Conservation (phyloP, 2,888 invertebrate species). For the Platynereis dumerilii region DNA sequence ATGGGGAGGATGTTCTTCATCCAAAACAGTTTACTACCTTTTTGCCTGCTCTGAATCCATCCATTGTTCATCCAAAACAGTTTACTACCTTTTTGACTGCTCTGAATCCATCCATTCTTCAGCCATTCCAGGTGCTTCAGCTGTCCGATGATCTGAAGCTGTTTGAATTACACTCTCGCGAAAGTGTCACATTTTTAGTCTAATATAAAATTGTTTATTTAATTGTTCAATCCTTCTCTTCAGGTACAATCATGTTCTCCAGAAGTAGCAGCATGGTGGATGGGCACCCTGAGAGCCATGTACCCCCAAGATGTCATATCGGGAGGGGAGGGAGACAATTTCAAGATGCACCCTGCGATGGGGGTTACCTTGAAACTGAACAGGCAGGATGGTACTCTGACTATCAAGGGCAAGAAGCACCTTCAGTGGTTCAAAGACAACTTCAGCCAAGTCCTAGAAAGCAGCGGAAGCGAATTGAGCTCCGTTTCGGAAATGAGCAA, state of each 20-base stretch:
- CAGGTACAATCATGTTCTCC: constrained; percentile 26
- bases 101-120: no score
- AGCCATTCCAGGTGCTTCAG: no score
- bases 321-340: constrained; percentile 20
- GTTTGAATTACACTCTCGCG: no score
- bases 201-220: no score
- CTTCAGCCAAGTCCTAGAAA: constrained; percentile 31
- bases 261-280: constrained; percentile 36
- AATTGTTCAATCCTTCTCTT: neutral
- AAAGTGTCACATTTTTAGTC: no score
- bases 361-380: constrained; percentile 37
- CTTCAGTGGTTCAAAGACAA: constrained; percentile 37
- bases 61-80: no score
- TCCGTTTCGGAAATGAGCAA: constrained; percentile 20
- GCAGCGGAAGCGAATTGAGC: constrained; percentile 23
- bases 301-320: constrained; percentile 36
- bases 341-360: constrained; percentile 35
- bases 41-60: no score
- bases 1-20: no score
- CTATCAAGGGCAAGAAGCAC: constrained; percentile 36
- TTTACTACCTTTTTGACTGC: no score
- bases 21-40: no score
- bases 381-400: constrained; percentile 32
- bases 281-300: constrained; percentile 34
- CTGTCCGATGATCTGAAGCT: no score